Base-by-base conservation (phyloP, 2,888 invertebrate species). In the Ptilodon capucinus region DNA sequence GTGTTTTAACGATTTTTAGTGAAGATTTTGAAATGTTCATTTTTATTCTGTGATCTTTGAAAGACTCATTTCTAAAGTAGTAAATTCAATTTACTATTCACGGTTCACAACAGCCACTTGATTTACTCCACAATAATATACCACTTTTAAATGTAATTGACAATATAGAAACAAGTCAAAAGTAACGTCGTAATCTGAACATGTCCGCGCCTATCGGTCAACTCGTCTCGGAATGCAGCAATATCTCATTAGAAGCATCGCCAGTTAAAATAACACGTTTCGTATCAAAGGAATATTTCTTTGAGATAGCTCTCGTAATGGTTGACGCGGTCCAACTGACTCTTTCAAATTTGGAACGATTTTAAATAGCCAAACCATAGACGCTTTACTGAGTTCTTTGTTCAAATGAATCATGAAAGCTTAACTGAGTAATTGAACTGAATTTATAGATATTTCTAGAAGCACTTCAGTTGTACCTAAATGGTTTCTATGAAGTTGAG, bases 211-310 rank as follows among this genome's bases (percentile, higher is more conserved):
- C 39, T 40, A 84, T 86, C 85, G 79, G 67, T 67, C 65, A 16
- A 23, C 19, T 73, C 76, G 79, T 74, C 76, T 69, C 71, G 84
- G 86, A 84, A 86, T 86, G 84, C 79, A 76, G 81, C 84, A 83
- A 86, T 85, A 84, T 81, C 85, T 86, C 87, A 84, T 86, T 86
- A 86, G 81, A 40, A 23, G 40, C 40, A 40, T 40, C 40, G 25
- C 40, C 9, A 40, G 40, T 40, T 40, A 40, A 40, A 40, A 40
- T 40, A 40, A 40, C 40, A 25, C 40, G 40, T 40, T 40, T 40
- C 5, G 50, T 55, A 57, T 55, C 39, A 40, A 51, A 46, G 45
- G 42, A 40, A 48, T 44, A 34, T 18, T 32, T 48, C 40, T 23
- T 38, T 19, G 13, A 18, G 38, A 38, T 38, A 38, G 13, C 38